These are phyloP conservation scores for Hydra vulgaris DNA, from an alignment of 30 jellyfish, hydroid and myxozoan species.

Conservation along the genomic window DNA sequence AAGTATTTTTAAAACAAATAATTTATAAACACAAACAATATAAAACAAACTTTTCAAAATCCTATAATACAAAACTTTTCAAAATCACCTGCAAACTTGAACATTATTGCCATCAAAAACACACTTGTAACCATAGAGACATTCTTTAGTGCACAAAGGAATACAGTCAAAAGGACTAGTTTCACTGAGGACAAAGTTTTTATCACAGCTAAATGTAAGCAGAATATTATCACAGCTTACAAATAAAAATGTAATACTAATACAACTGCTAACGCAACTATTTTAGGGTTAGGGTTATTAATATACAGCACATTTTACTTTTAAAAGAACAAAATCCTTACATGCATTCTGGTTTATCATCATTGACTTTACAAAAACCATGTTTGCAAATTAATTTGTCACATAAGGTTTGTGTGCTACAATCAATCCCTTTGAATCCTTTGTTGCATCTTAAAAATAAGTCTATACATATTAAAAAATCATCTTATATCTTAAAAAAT, in stretches of 20 bases:
- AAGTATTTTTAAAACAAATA: neutral
- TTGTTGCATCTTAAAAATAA: neutral
- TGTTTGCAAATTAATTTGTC: conserved; percentile 1
- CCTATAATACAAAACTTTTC: neutral
- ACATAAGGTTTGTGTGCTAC: conserved; percentile 1
- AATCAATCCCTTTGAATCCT: neutral
- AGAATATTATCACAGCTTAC: too few relatives aligned
- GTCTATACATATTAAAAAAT: neutral
- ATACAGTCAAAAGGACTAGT: neutral
- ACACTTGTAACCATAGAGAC: neutral
- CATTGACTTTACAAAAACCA: conserved; percentile 9
- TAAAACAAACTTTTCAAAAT: neutral
- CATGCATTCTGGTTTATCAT: conserved; percentile 32
- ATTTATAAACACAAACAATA: too few relatives aligned
- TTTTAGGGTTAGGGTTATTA: too few relatives aligned
- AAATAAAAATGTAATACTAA: neutral
- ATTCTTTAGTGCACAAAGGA: neutral
- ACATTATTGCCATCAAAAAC: neutral
- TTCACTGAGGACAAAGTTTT: neutral
- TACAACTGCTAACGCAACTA: too few relatives aligned
- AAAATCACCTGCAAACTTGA: neutral
- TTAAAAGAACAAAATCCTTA: too few relatives aligned
- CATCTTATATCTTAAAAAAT: neutral
- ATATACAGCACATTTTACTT: too few relatives aligned
- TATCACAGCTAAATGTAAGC: neutral